Percentiles rank a stretch among this genome's conserved stretches.
These are phyloP conservation scores for Arvicanthis niloticus DNA, from an alignment of 2,113 vertebrate species.

Conservation along the genomic window DNA sequence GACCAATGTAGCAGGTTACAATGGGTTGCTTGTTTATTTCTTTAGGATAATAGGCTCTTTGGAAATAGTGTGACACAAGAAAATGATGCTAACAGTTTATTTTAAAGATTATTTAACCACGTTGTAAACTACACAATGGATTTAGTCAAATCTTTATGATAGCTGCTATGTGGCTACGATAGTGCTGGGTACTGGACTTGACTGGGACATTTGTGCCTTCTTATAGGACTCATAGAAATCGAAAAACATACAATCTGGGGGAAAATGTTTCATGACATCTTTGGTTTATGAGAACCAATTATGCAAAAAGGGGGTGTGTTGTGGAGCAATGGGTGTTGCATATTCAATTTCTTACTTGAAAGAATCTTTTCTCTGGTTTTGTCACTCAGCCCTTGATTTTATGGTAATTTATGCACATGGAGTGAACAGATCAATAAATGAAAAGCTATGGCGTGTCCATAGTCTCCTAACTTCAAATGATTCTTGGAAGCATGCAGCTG, in stretches of 20 bases:
- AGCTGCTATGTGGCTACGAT: neutral
- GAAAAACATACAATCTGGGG: neutral
- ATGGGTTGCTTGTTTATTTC: neutral
- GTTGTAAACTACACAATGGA: neutral
- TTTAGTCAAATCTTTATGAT: neutral
- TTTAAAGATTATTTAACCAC: slow-evolving; percentile 20
- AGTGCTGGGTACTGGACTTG: neutral
- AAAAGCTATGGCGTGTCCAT: neutral
- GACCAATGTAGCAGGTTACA: neutral
- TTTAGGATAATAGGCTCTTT: neutral
- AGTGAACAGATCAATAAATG: neutral
- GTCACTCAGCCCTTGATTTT: neutral
- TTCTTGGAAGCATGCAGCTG: slow-evolving; percentile 21
- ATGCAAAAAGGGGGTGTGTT: neutral
- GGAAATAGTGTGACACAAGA: neutral
- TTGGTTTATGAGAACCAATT: neutral
- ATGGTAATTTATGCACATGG: slow-evolving; percentile 45
- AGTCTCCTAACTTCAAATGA: slow-evolving; percentile 6
- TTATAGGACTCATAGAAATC: neutral
- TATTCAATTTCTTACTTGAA: slow-evolving; percentile 58
- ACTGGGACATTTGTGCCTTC: neutral
- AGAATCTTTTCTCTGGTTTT: slow-evolving; percentile 24
- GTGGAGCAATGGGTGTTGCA: neutral
- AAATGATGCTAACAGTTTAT: neutral
- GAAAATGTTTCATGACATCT: neutral